A percentile compares a stretch with the other conserved stretches of the same genome.
phyloP scores from a whole-genome alignment of 2,113 vertebrate species.

The Hypomesus transpacificus region DNA sequence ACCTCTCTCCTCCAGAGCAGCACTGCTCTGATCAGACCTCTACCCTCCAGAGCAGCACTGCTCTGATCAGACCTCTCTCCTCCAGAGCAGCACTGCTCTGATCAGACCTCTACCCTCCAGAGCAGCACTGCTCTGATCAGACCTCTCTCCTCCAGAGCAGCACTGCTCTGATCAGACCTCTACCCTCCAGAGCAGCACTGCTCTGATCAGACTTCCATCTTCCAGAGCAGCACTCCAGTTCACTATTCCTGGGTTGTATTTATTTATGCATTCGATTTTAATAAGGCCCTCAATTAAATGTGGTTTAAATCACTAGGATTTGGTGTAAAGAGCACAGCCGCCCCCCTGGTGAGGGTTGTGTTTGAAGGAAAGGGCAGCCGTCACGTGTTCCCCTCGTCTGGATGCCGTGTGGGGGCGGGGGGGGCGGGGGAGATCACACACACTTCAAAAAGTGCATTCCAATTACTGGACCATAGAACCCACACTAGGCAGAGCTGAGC shows the following conservation, averaged over 20 bases:
- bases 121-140: too few relatives aligned
- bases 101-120: too few relatives aligned
- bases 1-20: too few relatives aligned
- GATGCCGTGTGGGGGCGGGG: constrained; percentile 4
- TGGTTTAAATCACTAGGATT: constrained; percentile 25
- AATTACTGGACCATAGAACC: constrained; percentile 19
- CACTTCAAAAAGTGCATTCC: constrained; percentile 7
- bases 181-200: too few relatives aligned
- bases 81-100: too few relatives aligned
- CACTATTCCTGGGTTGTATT: constrained; percentile 20
- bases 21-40: too few relatives aligned
- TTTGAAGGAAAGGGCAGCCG: constrained; percentile 31
- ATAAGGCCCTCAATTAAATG: constrained; percentile 15
- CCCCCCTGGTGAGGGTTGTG: constrained; percentile 19
- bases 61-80: too few relatives aligned
- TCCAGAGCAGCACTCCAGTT: constrained; percentile 15
- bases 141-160: too few relatives aligned
- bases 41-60: too few relatives aligned
- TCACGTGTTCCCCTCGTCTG: constrained; percentile 10
- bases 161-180: too few relatives aligned
- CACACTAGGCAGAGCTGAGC: constrained; percentile 1
- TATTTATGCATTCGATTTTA: constrained; percentile 9
- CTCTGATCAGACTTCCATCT: not conserved
- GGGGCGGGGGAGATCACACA: constrained; percentile 15
- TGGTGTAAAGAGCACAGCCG: constrained; percentile 23